Base-by-base conservation (phyloP, 1,140 invertebrate species). In the Holcopasites calliopsidis region DNA sequence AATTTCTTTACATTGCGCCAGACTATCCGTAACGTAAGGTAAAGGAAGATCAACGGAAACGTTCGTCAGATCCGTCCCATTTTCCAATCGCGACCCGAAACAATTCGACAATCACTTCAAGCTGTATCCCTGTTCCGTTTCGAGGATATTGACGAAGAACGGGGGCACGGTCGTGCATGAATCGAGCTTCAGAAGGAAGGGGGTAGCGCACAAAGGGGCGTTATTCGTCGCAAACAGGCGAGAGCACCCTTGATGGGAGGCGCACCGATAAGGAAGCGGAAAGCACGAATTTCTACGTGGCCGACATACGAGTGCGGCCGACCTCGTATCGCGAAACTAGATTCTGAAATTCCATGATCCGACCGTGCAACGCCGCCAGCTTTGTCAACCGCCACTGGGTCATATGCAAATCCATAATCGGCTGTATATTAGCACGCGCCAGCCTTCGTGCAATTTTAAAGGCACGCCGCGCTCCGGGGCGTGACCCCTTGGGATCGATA, bases 271-370 rank as follows among this genome's bases (percentile, higher is more conserved):
- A 87, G 83, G 77, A 85, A 72, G 57, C 60, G 84, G 80, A 80
- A 83, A 83, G 80, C 82, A 88, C 84, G 85, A 88, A 88, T 85
- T 85, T 86, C 82, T 86, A 87, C 87, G 86, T 88, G 87, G 83
- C 74, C 79, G 77, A 85, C 82, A 87, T 88, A 85, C 78, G 73
- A 60, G 62, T 72, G 61, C 31, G 44, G 47, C 38, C 62, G 50
- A 69, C 73, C 69, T 73, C 69, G 40, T 78, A 70, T 77, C 70
- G 68, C 58, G 11, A 38, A 73, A 82, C 78, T 52, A 50, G 82
- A 84, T 85, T 83, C 69, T 61, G 73, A n/a, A 65, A 75, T 85
- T 82, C 82, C 74, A 26, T 60, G 60, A 66, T 74, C 70, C 50
- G 52, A 73, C 66, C 77, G 83, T 76, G 78, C 79, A 80, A 80